These are phyloP conservation scores for Strigamia crassipes DNA, from an alignment of 2,888 invertebrate genomes.

Conservation along the genomic window DNA sequence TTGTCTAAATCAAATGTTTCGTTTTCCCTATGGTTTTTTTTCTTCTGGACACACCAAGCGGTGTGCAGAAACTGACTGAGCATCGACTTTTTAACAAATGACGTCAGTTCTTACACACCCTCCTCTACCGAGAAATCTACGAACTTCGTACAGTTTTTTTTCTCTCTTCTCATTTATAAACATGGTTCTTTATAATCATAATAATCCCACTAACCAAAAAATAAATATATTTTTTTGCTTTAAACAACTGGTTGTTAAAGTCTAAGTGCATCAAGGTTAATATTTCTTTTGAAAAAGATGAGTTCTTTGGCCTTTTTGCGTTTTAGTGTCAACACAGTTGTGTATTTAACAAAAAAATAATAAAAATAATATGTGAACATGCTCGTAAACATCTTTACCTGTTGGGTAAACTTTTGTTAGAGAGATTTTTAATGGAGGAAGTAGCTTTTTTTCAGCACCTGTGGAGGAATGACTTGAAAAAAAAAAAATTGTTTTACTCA, in stretches of 20 bases:
- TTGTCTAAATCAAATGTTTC: not conserved
- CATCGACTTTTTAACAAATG: constrained; percentile 20
- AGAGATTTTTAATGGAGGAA: constrained; percentile 11
- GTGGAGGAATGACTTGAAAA: constrained; percentile 1
- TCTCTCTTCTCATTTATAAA: too few species aligned
- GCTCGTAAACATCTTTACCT: constrained; percentile 13
- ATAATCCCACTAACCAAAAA: not conserved
- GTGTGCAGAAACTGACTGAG: constrained; percentile 27
- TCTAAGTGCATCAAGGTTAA: not conserved
- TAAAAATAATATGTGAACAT: too few species aligned
- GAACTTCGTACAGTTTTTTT: not conserved
- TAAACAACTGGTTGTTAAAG: not conserved
- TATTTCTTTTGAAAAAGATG: not conserved
- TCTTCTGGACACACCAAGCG: constrained; percentile 4
- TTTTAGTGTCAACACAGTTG: not conserved
- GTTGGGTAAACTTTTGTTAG: constrained; percentile 1
- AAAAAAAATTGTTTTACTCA: not conserved
- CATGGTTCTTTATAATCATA: not conserved
- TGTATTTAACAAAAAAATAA: not conserved
- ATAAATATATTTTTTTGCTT: not conserved
- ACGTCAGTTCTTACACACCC: not conserved
- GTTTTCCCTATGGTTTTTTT: not conserved
- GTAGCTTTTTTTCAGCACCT: not conserved
- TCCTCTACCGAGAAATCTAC: constrained; percentile 1
- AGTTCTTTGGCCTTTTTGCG: constrained; percentile 18